Evolutionary conservation across 2,888 invertebrate species (phyloP), one percentile per base, ranked within the genome.

Genomic region (Bombylius major): DNA sequence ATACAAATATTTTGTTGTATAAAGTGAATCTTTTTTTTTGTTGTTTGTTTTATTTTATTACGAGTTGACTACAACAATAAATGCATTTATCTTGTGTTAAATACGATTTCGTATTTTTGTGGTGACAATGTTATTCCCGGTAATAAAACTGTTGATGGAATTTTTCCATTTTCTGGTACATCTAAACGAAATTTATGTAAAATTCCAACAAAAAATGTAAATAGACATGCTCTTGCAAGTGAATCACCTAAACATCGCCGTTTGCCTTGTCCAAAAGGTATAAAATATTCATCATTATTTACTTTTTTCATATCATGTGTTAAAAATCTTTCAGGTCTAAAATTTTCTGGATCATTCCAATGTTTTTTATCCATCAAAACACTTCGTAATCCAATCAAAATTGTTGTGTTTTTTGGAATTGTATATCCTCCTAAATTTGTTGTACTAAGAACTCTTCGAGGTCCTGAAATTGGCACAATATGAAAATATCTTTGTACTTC

Each of bases 171-270:
- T 0, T 75, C 71, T 3, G 69, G 65, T 33, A 77, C 68, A 50
- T 70, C 64, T 14, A 84, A 65, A 23, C 70, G 65, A 66, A 76
- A 84, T 54, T 75, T 76, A 62, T 82, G 78, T 63, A 85, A 69
- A 39, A 85, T 75, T 46, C 79, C 79, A 0, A 77, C 75, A 56
- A 84, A 80, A 62, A 83, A 77, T 50, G 82, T 70, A 65, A 83
- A 85, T 8, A 84, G 67, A 59, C 81, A 80, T 1, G 78, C 76
- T 57, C 76, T 77, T 1, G 84, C 85, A 58, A 86, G 66, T 1
- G 77, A 70, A 67, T 85, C 83, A 1, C 84, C 86, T 1, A 83
- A 72, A 64, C 86, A 86, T 58, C 82, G 77, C 64, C 85, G 74
- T 63, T 76, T 77, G 4, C 85, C 85, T 78, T 73, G 62, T 1